Conservation (phyloP, 1,140 invertebrate genomes). For the Drosophila elegans region DNA sequence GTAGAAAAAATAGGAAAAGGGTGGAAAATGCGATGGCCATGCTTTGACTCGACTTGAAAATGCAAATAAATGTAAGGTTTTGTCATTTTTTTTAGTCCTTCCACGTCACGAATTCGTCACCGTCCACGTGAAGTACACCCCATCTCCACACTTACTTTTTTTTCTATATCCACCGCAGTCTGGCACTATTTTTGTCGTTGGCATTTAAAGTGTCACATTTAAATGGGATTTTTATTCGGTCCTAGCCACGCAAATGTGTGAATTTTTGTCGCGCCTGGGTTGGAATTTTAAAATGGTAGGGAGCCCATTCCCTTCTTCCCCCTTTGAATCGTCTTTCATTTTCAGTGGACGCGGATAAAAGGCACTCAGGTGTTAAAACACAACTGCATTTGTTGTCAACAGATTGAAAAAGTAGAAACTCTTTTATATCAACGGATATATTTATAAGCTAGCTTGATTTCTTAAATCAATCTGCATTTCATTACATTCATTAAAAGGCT, state of each 20-base stretch:
- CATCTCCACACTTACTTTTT: background rate
- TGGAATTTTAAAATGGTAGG: constrained; percentile 59
- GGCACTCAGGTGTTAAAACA: constrained; percentile 77
- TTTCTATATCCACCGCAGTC: background rate
- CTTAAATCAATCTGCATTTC: no score
- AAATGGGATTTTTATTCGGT: constrained; percentile 79
- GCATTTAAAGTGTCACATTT: constrained; percentile 83
- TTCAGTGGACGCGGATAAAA: constrained; percentile 54
- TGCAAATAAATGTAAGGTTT: constrained; percentile 81
- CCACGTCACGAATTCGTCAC: constrained; percentile 79
- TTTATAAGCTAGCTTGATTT: background rate
- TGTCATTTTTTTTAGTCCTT: constrained; percentile 56
- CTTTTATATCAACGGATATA: constrained; percentile 6
- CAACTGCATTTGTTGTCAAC: constrained; percentile 51
- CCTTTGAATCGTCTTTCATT: constrained; percentile 31
- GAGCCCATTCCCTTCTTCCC: background rate
- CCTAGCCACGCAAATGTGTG: constrained; percentile 59
- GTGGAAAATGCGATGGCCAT: constrained; percentile 13
- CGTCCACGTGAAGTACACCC: constrained; percentile 56
- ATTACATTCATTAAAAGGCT: background rate
- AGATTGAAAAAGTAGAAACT: constrained; percentile 12
- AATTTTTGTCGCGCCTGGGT: constrained; percentile 55
- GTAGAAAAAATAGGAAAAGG: constrained; percentile 22
- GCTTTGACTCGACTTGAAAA: constrained; percentile 69
- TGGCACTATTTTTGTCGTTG: constrained; percentile 78